These are phyloP conservation scores for Seriola dumerili DNA, from an alignment of 2,113 vertebrate genomes.

Conservation along the genomic window DNA sequence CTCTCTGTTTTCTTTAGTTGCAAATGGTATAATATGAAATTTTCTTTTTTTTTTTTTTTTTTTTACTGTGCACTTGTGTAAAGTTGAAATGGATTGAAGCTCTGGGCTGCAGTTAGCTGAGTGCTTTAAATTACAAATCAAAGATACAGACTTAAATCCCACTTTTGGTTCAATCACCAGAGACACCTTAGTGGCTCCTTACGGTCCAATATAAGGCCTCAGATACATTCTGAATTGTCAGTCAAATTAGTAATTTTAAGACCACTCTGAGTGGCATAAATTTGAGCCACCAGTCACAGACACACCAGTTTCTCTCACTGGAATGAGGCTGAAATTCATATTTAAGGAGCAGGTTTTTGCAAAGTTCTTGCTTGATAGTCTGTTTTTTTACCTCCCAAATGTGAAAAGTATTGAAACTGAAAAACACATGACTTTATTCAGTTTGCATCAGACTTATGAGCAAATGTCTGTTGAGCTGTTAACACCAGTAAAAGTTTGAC, in stretches of 20 bases:
- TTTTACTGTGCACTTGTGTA: constrained; percentile 5
- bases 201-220: neutral
- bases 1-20: neutral
- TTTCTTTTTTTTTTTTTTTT: no score
- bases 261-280: neutral
- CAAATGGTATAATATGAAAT: neutral
- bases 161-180: neutral
- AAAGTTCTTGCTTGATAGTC: neutral
- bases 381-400: neutral
- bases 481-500: no score
- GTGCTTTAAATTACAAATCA: neutral
- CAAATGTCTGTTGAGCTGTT: neutral
- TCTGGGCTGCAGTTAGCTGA: neutral
- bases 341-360: neutral
- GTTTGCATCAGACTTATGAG: neutral
- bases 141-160: neutral
- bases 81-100: neutral
- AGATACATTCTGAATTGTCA: constrained; percentile 24
- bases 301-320: neutral
- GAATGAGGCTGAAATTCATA: neutral
- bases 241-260: neutral
- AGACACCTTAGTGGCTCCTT: constrained; percentile 11
- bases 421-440: neutral
- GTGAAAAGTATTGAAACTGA: neutral
- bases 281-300: neutral